phyloP scores from a whole-genome alignment of 2,113 vertebrate species.

The Entelurus aequoreus region DNA sequence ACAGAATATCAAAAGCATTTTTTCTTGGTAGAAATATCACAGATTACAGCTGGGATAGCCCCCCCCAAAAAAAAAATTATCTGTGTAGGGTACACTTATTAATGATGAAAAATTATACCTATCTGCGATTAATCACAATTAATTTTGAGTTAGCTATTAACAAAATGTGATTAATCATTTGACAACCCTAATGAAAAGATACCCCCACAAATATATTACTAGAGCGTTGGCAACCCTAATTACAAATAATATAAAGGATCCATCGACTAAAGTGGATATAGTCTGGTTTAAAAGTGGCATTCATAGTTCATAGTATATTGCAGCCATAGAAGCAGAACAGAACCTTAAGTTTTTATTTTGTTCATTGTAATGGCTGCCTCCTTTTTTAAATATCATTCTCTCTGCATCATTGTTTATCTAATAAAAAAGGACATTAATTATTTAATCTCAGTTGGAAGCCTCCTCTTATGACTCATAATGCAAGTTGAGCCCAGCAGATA shows the following conservation, averaged over 20 bases:
- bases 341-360: neutral
- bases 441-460: conserved; percentile 56
- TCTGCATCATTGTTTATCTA: neutral
- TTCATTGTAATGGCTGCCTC: neutral
- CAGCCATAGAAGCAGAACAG: neutral
- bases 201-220: too few species aligned
- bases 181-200: too few species aligned
- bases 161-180: too few species aligned
- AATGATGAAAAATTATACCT: too few species aligned
- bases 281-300: neutral
- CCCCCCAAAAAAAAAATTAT: too few species aligned
- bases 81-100: too few species aligned
- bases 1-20: too few species aligned
- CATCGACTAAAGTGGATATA: neutral
- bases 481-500: conserved; percentile 47
- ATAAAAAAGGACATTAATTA: conserved; percentile 32
- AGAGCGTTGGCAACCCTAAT: too few species aligned
- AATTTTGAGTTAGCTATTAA: too few species aligned
- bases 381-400: neutral
- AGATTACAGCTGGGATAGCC: too few species aligned
- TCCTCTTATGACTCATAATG: conserved; percentile 50
- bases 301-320: neutral
- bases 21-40: too few species aligned
- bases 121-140: too few species aligned
- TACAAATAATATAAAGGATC: neutral